Percentiles rank a stretch among this genome's conserved stretches.
Conservation (phyloP, 2,888 invertebrate species). For the Cephus sareptanus region DNA sequence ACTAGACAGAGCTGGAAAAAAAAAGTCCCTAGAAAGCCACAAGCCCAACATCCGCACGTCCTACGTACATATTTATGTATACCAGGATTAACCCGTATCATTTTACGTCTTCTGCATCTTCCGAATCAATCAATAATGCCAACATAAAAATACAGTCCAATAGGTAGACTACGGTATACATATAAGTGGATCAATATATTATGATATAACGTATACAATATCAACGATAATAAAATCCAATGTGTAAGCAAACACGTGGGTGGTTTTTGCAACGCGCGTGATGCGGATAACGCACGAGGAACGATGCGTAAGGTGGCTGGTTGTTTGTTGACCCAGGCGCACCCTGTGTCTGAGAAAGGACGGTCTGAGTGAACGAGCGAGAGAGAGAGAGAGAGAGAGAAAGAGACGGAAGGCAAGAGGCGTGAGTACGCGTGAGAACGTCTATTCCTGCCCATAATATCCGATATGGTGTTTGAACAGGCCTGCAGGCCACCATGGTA, state of each 20-base stretch:
- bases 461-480: constrained; percentile 36
- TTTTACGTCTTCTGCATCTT: background rate
- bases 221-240: background rate
- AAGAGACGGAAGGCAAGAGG: background rate
- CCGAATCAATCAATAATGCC: background rate
- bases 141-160: background rate
- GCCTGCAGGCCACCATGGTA: constrained; percentile 22
- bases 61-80: background rate
- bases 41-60: background rate
- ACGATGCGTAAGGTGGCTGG: constrained; percentile 26
- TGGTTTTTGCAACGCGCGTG: background rate
- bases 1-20: background rate
- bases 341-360: constrained; percentile 27
- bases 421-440: constrained; percentile 38
- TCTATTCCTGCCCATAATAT: constrained; percentile 29
- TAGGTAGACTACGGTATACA: background rate
- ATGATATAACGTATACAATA: background rate
- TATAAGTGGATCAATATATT: background rate
- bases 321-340: constrained; percentile 46
- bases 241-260: background rate
- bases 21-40: background rate
- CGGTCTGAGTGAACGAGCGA: background rate
- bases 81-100: background rate
- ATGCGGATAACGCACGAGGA: background rate
- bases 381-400: constrained; percentile 10